Conservation (phyloP, 2,797 vertebrate genomes). For the Triplophysa yarkandensis region DNA sequence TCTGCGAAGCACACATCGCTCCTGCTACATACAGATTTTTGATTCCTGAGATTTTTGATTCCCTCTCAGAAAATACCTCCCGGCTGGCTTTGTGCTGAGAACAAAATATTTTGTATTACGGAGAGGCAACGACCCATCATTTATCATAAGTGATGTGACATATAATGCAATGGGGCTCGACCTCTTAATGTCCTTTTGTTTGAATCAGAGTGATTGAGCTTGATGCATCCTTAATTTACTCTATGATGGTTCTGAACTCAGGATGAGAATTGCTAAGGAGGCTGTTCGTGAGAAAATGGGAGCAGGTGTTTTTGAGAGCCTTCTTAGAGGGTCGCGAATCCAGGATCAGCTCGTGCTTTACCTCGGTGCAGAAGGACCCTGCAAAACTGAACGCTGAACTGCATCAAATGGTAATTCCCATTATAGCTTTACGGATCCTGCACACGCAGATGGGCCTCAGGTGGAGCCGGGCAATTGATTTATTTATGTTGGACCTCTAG, state of each 20-base stretch:
- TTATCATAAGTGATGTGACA: slow-evolving; percentile 53
- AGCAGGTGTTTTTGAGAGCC: slow-evolving; percentile 19
- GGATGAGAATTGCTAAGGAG: slow-evolving; percentile 26
- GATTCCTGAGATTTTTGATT: slow-evolving; percentile 45
- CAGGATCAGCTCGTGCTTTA: background rate
- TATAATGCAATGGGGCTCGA: slow-evolving; percentile 44
- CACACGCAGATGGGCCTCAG: slow-evolving; percentile 64
- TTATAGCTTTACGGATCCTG: background rate
- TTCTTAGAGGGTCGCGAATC: slow-evolving; percentile 1
- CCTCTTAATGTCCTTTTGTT: slow-evolving; percentile 50
- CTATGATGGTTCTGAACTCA: slow-evolving; percentile 28
- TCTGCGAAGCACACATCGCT: slow-evolving; percentile 2
- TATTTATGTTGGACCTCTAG: slow-evolving; percentile 66
- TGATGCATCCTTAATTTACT: slow-evolving; percentile 50
- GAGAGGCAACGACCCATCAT: slow-evolving; percentile 55
- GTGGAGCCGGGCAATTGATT: slow-evolving; percentile 70
- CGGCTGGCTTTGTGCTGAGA: slow-evolving; percentile 19
- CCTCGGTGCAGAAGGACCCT: background rate
- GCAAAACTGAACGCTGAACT: slow-evolving; percentile 18
- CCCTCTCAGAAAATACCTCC: slow-evolving; percentile 27
- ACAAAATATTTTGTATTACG: slow-evolving; percentile 53
- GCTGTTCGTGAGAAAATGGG: background rate
- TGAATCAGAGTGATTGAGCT: slow-evolving; percentile 37
- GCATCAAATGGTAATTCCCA: background rate
- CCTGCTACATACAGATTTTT: slow-evolving; percentile 1